Conservation (phyloP, 1,140 invertebrate species). For the Drosophila dunni region DNA sequence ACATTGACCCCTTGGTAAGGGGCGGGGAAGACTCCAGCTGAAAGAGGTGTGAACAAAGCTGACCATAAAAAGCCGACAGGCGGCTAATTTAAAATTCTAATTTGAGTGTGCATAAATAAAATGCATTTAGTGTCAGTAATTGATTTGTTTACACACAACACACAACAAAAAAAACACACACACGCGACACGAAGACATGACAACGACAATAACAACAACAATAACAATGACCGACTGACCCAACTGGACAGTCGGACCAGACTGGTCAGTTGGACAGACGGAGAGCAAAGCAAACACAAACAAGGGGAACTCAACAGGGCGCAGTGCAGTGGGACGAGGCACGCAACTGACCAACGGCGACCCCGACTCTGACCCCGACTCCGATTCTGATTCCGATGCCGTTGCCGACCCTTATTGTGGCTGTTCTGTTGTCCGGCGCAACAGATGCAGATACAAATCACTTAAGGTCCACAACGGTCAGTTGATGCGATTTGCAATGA, state of each 20-base stretch:
- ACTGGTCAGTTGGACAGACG: background rate
- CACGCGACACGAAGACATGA: conserved; percentile 34
- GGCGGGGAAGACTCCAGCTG: background rate
- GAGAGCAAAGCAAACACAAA: conserved; percentile 6
- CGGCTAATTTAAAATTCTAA: conserved; percentile 78
- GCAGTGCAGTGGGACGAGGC: background rate
- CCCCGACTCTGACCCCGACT: conserved; percentile 1
- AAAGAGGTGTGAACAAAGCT: conserved; percentile 62
- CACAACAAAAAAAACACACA: conserved; percentile 31
- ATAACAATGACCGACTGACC: conserved; percentile 42
- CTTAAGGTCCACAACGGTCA: conserved; percentile 65
- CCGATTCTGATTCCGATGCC: background rate
- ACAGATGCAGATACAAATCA: conserved; percentile 71
- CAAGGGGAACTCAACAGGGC: conserved; percentile 12
- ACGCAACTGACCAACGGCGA: conserved; percentile 46
- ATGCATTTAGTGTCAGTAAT: conserved; percentile 74
- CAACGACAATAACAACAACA: conserved; percentile 23
- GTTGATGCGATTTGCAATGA: conserved; percentile 78
- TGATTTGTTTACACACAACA: conserved; percentile 77
- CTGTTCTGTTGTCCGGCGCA: conserved; percentile 59
- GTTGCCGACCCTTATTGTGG: conserved; percentile 5
- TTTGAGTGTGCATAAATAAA: conserved; percentile 59
- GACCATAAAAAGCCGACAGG: conserved; percentile 46
- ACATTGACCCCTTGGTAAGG: conserved; percentile 53
- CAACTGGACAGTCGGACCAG: conserved; percentile 39